phyloP scores from a whole-genome alignment of 2,113 vertebrate genomes.

The Enhydra lutris region DNA sequence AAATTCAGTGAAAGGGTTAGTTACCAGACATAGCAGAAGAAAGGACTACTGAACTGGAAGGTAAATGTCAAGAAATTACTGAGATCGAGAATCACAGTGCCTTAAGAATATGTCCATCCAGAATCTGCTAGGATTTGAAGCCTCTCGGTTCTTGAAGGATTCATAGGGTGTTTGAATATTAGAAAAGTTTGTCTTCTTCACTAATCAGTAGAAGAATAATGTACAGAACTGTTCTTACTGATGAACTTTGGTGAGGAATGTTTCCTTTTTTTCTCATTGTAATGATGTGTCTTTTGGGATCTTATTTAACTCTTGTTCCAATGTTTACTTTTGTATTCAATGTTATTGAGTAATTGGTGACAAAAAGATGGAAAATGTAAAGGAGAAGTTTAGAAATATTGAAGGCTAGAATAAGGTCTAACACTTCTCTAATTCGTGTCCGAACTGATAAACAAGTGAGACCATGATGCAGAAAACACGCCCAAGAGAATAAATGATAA shows the following conservation, averaged over 20 bases:
- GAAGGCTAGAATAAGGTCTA: not conserved
- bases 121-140: not conserved
- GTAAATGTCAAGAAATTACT: not conserved
- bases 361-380: not conserved
- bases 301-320: not conserved
- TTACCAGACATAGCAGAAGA: not conserved
- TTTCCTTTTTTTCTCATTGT: not conserved
- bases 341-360: not conserved
- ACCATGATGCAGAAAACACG: not conserved
- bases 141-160: conserved; percentile 1
- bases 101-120: not conserved
- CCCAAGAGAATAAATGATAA: not conserved
- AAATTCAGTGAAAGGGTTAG: not conserved
- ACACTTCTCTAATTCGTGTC: not conserved
- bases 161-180: not conserved
- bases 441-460: not conserved
- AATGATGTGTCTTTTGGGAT: not conserved
- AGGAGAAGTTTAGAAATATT: not conserved
- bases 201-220: not conserved
- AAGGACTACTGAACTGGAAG: not conserved
- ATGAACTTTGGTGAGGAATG: not conserved
- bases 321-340: not conserved
- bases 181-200: not conserved
- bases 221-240: not conserved
- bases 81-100: not conserved